phyloP scores from a whole-genome alignment of 2,888 invertebrate species.

The Eilema griseolum region DNA sequence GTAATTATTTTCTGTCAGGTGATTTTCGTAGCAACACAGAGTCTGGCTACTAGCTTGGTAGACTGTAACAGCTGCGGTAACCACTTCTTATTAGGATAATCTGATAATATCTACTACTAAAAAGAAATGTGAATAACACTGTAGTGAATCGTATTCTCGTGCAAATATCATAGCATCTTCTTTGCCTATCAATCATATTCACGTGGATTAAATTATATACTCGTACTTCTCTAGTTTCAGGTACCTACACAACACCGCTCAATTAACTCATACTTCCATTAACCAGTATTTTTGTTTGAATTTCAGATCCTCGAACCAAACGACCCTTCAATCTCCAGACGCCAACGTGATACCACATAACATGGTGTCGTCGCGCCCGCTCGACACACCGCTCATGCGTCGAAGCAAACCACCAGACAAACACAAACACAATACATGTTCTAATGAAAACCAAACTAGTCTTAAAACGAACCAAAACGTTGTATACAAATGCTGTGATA shows the following conservation, averaged over 20 bases:
- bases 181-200: too few relatives aligned
- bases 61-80: too few relatives aligned
- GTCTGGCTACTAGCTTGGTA: too few relatives aligned
- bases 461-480: slow-evolving; percentile 60
- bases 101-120: too few relatives aligned
- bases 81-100: too few relatives aligned
- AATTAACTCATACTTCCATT: not conserved
- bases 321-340: slow-evolving; percentile 41
- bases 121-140: too few relatives aligned
- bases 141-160: too few relatives aligned
- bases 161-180: too few relatives aligned
- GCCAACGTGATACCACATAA: slow-evolving; percentile 71
- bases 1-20: not conserved
- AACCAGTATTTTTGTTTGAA: slow-evolving; percentile 26
- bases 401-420: slow-evolving; percentile 81
- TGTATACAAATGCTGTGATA: slow-evolving; percentile 54
- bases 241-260: not conserved
- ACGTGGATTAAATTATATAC: too few relatives aligned
- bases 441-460: slow-evolving; percentile 58
- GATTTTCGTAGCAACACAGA: not conserved
- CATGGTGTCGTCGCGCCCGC: slow-evolving; percentile 70
- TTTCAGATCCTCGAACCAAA: slow-evolving; percentile 66
- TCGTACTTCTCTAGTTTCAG: too few relatives aligned
- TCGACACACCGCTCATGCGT: slow-evolving; percentile 64
- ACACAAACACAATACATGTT: slow-evolving; percentile 53